Evolutionary conservation across 2,113 vertebrate species (phyloP), one percentile per base, ranked within the genome.

Genomic region (Megaceryle torquata): DNA sequence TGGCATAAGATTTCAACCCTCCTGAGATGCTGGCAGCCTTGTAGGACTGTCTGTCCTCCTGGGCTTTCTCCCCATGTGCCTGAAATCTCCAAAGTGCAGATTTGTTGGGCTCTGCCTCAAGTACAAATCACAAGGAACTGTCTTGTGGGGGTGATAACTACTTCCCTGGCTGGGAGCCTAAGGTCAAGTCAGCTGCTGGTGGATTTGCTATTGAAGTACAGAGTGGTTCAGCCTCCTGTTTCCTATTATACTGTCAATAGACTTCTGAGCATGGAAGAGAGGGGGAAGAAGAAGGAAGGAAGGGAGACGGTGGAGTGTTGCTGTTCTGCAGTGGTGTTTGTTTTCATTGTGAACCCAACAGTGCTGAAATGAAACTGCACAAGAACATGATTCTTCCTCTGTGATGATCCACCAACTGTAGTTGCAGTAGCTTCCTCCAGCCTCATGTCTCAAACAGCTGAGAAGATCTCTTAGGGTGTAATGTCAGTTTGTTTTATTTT

Each of bases 401-500:
- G 54, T 59, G 64, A 33, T 71, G 37, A 67, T 78, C 41, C 59
- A 89, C 65, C 53, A 86, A 10, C 63, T 41, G 25, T 21, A 37
- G 24, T n/a, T 89, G 31, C 22, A 63, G 31, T 16, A 67, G 35
- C 63, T 96, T 93, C 91, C 70, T 84, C 71, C 72, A 93, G 51
- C 41, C 63, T 88, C 24, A 2, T 57, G 67, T 56, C 64, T 94
- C 44, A 79, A 85, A 54, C 64, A 80, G 89, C 83, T 71, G 53
- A 60, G 92, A 96, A 92, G 64, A 74, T 84, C 63, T 96, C 84
- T 92, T 70, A 81, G 82, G 57, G 72, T 74, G 33, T 46, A 68
- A 59, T 53, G 53, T 81, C 94, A 76, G 41, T 89, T 97, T 94
- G 81, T 89, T 97, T 97, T 95, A 94, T 93, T 96, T 95, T 89